Base-by-base conservation (phyloP, 2,797 vertebrate genomes). In the Calcarius lapponicus region DNA sequence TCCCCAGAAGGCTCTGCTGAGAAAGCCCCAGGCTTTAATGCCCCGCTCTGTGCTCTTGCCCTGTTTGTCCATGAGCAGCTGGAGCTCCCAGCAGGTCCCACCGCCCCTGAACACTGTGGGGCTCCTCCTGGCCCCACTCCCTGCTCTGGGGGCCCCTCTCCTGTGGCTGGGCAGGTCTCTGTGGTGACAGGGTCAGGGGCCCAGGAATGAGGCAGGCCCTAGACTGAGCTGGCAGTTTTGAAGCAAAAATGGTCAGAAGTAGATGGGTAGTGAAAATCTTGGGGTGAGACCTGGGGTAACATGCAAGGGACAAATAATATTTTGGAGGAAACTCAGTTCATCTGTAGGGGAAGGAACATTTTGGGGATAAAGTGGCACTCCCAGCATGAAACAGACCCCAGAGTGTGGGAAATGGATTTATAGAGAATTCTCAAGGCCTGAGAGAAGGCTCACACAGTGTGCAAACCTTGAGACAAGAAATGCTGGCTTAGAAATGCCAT, bases 11-110 rank as follows among this genome's bases (percentile, higher is more conserved):
- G 31, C 42, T 34, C 19, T 36, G 12, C 40, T 36, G 36, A 25
- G 6, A 7, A 24, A 11, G 24, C 29, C 51, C 13, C 2, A 11
- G 21, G 7, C 7, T 7, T 45, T 18, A 31, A 3, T 8, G 4
- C 31, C 4, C 24, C 7, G 1, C 14, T 48, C 43, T 47, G 25
- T 58, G 17, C 17, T 69, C 24, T 12, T 47, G 45, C 45, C 45
- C 60, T 34, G 34, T 40, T 81, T 74, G 69, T 85, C 76, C 69
- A 34, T 17, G 42, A 45, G 36, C 96, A 99, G 96, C 96, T 86
- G 98, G 98, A 26, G 99, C 98, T 99, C 96, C 98, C 22, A 12
- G 45, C 45, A 47, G 45, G 21, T 22, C 45, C 45, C 45, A 21
- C 6, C 45, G 21, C 45, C 98, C 16, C 95, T 36, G 99, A 99